Percentiles rank a stretch among this genome's conserved stretches.
These are phyloP conservation scores for Aricia agestis DNA, from an alignment of 1,140 invertebrate species.

Conservation along the genomic window DNA sequence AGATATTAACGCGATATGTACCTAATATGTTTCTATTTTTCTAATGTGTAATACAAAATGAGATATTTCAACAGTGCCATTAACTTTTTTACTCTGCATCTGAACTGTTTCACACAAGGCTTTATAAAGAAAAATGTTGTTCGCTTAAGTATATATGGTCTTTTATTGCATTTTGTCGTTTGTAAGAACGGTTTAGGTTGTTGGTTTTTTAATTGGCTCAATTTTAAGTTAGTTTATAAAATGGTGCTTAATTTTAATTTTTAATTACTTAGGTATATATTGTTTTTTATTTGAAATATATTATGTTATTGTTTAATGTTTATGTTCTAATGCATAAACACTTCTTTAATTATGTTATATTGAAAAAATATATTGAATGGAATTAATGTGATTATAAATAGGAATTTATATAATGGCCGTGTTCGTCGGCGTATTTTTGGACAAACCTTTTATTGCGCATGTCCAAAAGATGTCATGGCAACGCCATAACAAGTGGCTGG, in stretches of 20 bases:
- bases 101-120: not conserved
- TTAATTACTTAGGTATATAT: too few relatives aligned
- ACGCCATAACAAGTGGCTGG: too few relatives aligned
- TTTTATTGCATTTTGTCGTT: conserved; percentile 1
- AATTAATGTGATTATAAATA: too few relatives aligned
- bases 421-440: too few relatives aligned
- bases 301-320: not conserved
- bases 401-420: too few relatives aligned
- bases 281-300: conserved; percentile 2
- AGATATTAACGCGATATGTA: too few relatives aligned
- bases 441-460: too few relatives aligned
- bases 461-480: too few relatives aligned
- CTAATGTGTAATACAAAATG: too few relatives aligned
- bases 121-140: conserved; percentile 11
- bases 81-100: not conserved
- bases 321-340: not conserved
- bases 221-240: not conserved
- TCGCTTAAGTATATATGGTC: not conserved
- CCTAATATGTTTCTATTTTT: too few relatives aligned
- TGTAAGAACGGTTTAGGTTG: not conserved
- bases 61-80: not conserved
- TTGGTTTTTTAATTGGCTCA: conserved; percentile 15
- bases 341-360: too few relatives aligned
- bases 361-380: too few relatives aligned
- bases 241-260: conserved; percentile 8